A percentile compares a stretch with the other conserved stretches of the same genome.
These are phyloP conservation scores for Periophthalmus modestus DNA, from an alignment of 2,113 vertebrate species.

Conservation along the genomic window DNA sequence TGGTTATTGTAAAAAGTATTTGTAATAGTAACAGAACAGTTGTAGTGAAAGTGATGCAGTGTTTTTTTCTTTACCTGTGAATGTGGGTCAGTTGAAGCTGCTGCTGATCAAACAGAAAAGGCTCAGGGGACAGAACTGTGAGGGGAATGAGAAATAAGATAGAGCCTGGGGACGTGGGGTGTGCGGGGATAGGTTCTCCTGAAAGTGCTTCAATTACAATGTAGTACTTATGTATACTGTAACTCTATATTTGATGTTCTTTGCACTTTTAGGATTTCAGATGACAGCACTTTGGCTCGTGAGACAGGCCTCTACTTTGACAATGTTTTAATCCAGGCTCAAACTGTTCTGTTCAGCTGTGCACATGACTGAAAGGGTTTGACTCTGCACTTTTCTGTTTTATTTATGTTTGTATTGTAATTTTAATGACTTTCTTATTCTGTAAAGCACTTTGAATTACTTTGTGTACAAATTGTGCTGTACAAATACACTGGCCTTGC, in stretches of 20 bases:
- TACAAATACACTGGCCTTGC: no score
- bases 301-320: no score
- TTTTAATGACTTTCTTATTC: no score
- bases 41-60: slow-evolving; percentile 12
- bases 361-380: no score
- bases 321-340: no score
- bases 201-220: not conserved
- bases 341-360: no score
- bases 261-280: not conserved
- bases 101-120: slow-evolving; percentile 28
- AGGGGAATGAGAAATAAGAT: slow-evolving; percentile 19
- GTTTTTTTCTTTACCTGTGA: slow-evolving; percentile 49
- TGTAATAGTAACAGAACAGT: slow-evolving; percentile 18
- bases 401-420: no score
- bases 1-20: not conserved
- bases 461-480: no score
- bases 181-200: not conserved
- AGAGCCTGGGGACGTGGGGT: not conserved
- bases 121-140: slow-evolving; percentile 19
- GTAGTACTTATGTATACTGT: not conserved
- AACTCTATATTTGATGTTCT: not conserved
- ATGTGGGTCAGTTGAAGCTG: slow-evolving; percentile 67
- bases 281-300: not conserved
- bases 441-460: no score
- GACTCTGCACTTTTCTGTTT: no score